A percentile compares a stretch with the other conserved stretches of the same genome.
Evolutionary conservation across 2,888 invertebrate species (phyloP).

Genomic region (Meteorus cinctellus): DNA sequence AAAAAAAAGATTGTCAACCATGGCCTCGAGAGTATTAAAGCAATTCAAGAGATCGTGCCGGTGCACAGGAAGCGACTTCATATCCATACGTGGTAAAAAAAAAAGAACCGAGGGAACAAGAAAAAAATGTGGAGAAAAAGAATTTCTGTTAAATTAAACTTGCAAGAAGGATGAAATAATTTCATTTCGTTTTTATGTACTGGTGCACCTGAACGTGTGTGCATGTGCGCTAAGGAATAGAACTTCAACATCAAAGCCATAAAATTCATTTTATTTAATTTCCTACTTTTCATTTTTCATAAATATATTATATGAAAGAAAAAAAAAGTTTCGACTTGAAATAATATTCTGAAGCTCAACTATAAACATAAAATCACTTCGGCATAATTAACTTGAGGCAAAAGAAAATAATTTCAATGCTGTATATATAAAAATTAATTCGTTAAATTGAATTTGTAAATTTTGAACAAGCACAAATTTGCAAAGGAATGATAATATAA

Average conservation of each 20-base stretch:
- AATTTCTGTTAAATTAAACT: conserved; percentile 37
- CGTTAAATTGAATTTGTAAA: conserved; percentile 14
- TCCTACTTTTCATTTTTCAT: background rate
- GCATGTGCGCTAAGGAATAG: background rate
- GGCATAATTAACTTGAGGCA: too few species aligned
- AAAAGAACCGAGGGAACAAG: conserved; percentile 23
- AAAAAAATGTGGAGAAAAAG: conserved; percentile 22
- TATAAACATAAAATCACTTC: background rate
- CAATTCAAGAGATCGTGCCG: conserved; percentile 52
- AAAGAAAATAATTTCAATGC: background rate
- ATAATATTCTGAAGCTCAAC: background rate
- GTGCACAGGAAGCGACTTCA: conserved; percentile 43
- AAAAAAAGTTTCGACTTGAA: background rate
- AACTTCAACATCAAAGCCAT: conserved; percentile 34
- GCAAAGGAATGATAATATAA: conserved; percentile 22
- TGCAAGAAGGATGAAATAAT: conserved; percentile 39
- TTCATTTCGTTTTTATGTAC: conserved; percentile 12
- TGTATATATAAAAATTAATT: background rate
- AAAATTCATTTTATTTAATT: conserved; percentile 4
- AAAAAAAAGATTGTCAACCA: conserved; percentile 43
- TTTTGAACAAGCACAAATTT: conserved; percentile 17
- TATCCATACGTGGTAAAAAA: conserved; percentile 37
- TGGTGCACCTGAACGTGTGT: background rate
- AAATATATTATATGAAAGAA: background rate
- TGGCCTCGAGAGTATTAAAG: conserved; percentile 53